Evolutionary conservation across 2,888 invertebrate species (phyloP).

Genomic region (Eueremaeus valkanovi): DNA sequence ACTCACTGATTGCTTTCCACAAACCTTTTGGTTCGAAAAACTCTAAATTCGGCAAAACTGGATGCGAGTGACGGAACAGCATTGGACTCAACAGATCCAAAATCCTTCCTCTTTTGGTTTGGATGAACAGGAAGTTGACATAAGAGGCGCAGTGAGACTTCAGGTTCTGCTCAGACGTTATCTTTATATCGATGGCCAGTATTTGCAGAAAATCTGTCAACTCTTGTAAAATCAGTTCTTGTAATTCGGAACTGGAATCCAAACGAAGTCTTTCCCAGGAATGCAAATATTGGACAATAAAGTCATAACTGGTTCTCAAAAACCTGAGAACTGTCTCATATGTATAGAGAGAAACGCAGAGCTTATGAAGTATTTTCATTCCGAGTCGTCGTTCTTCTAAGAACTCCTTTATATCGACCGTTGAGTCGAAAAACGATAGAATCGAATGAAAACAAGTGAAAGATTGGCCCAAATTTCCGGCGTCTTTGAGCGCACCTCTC

Average conservation of each 20-base stretch:
- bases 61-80: conserved; percentile 40
- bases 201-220: conserved; percentile 42
- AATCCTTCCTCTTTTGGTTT: conserved; percentile 35
- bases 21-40: conserved; percentile 42
- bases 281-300: conserved; percentile 39
- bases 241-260: not conserved
- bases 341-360: conserved; percentile 39
- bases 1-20: conserved; percentile 41
- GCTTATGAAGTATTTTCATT: conserved; percentile 42
- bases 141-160: conserved; percentile 40
- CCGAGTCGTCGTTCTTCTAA: conserved; percentile 39
- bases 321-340: conserved; percentile 40
- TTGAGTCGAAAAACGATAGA: conserved; percentile 35
- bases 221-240: conserved; percentile 36
- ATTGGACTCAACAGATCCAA: conserved; percentile 36
- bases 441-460: conserved; percentile 43
- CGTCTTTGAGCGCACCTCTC: conserved; percentile 31
- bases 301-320: conserved; percentile 43
- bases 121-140: conserved; percentile 38
- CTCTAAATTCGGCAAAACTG: conserved; percentile 41
- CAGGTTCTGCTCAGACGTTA: conserved; percentile 41
- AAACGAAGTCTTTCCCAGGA: conserved; percentile 34
- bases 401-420: conserved; percentile 34
- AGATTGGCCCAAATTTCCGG: conserved; percentile 39
- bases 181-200: conserved; percentile 42